These are phyloP conservation scores for Muscicapa adusta DNA, from an alignment of 2,113 vertebrate species.

Conservation along the genomic window DNA sequence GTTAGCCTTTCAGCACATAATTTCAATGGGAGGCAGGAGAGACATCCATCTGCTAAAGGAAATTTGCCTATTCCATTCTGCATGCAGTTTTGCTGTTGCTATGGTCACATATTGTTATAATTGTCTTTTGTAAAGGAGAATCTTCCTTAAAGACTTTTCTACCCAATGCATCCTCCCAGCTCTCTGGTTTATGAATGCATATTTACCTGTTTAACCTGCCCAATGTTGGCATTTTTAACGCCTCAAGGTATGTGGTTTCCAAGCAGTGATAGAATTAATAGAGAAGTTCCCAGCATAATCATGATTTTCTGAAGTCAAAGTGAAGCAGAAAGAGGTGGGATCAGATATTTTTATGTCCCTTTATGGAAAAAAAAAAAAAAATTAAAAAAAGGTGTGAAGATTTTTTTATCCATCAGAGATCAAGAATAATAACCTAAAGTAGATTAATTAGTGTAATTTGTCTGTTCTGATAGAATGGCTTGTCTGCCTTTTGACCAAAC, in stretches of 20 bases:
- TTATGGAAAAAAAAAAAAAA: neutral
- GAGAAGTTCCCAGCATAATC: neutral
- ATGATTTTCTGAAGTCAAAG: neutral
- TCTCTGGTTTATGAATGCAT: neutral
- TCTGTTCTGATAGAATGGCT: neutral
- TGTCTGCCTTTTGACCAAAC: neutral
- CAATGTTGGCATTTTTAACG: constrained; percentile 1
- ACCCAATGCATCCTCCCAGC: neutral
- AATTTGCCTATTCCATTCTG: constrained; percentile 11
- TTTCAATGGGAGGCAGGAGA: constrained; percentile 24
- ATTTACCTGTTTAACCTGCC: neutral
- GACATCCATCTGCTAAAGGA: constrained; percentile 21
- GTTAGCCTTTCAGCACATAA: neutral
- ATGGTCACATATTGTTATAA: constrained; percentile 19
- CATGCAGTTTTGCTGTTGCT: neutral
- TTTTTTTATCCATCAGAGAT: neutral
- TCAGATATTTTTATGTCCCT: neutral
- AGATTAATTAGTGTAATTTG: neutral
- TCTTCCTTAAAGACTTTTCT: constrained; percentile 9
- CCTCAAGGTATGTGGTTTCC: neutral
- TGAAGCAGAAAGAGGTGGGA: neutral
- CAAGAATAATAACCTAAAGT: neutral
- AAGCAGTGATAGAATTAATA: constrained; percentile 4
- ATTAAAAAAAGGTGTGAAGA: neutral
- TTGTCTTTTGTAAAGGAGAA: neutral